Percentiles rank a stretch among this genome's conserved stretches.
These are phyloP conservation scores for Eublepharis macularius DNA, from an alignment of 2,113 vertebrate genomes.

Conservation along the genomic window DNA sequence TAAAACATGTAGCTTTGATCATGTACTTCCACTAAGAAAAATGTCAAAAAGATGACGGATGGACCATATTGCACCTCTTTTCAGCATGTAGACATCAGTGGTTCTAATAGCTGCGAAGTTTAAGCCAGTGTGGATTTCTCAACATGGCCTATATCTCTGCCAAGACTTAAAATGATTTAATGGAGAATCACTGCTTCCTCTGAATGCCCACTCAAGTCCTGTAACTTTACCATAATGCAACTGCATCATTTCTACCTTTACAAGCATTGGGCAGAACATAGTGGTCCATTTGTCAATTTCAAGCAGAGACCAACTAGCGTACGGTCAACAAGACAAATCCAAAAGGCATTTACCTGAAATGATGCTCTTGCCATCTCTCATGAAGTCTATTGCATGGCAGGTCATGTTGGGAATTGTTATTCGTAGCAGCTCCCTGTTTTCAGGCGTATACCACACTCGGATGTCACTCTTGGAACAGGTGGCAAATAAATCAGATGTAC, in stretches of 20 bases:
- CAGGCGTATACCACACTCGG: constrained; percentile 83
- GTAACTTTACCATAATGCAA: not conserved
- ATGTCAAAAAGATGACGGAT: not conserved
- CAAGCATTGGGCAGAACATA: not conserved
- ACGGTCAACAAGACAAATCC: fast-evolving
- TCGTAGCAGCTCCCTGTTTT: constrained; percentile 82
- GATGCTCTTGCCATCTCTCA: constrained; percentile 85
- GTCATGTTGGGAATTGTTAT: constrained; percentile 84
- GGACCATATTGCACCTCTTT: not conserved
- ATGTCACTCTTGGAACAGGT: constrained; percentile 89
- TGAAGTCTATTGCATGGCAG: constrained; percentile 83
- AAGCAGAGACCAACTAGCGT: not conserved
- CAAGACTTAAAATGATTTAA: not conserved
- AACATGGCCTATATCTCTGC: too few species aligned
- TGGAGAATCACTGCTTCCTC: not conserved
- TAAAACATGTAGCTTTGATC: not conserved
- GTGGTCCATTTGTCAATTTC: not conserved
- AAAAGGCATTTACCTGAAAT: constrained; percentile 80
- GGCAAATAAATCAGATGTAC: constrained; percentile 84
- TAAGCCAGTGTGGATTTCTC: not conserved
- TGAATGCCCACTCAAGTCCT: not conserved
- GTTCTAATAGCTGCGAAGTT: not conserved
- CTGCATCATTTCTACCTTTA: not conserved
- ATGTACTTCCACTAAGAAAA: not conserved
- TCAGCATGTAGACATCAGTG: not conserved